Base-by-base conservation (phyloP, 2,113 vertebrate genomes). In the Zosterops lateralis region DNA sequence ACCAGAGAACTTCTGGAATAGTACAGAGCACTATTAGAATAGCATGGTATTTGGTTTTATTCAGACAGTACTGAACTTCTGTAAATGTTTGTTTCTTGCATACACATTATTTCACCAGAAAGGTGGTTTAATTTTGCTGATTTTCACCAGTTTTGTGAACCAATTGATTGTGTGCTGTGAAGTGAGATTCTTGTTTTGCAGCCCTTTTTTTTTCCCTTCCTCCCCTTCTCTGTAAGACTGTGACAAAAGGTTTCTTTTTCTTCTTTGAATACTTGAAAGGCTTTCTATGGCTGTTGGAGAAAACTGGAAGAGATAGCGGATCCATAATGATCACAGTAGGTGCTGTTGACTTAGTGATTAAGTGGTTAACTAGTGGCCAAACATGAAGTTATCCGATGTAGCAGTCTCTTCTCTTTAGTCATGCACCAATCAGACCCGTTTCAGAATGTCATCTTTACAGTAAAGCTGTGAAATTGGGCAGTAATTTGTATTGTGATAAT, bases 321-420 rank as follows among this genome's bases (percentile, higher is more conserved):
- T 93, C 67, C 60, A 34, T 83, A 90, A 88, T 86, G 87, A 91
- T 96, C 93, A 66, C 87, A 94, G 92, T 91, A 88, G 93, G 93
- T 88, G 82, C 28, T 95, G 86, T 89, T 95, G 95, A 96, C 92
- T 88, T 88, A 94, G 67, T 3, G 67, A 96, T 95, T 85, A 96
- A 91, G 95, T 88, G 79, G 94, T 95, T 95, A 92, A 96, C 81
- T 77, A 92, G 87, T 88, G 90, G 70, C 87, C 88, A 95, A 94
- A 94, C 60, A 60, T 31, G 64, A 80, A 90, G 85, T 88, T 92
- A 86, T 51, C 64, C 68, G 64, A 2, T 80, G 64, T 13, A 70
- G 42, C 60, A 87, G 67, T 79, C 47, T 34, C 70, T 79, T 85
- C 74, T 64, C 85, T 87, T 92, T 47, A 82, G 74, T 88, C 58